Evolutionary conservation across 2,888 invertebrate genomes (phyloP), one percentile per base, ranked within the genome.

Genomic region (Phaonia tiefii): DNA sequence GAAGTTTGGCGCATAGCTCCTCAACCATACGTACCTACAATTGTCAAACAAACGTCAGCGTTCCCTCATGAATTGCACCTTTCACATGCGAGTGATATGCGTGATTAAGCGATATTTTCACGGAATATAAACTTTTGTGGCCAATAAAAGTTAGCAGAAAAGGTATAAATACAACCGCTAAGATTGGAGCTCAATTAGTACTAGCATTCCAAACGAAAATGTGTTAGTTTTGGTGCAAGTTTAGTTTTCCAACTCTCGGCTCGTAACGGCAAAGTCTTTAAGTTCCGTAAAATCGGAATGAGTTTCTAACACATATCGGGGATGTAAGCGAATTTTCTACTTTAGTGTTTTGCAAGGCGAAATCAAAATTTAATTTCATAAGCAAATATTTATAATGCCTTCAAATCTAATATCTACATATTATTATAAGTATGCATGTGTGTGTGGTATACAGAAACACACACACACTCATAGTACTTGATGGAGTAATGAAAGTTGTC

Each of bases 111-210:
- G 22, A 15, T n/a, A 56, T 72, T 46, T 10, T 56, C 11, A n/a
- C 15, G 1, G n/a, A 0, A 0, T 25, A 26, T 22, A 60, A 63
- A 54, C 25, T 60, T 49, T 67, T 77, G 77, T 72, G 65, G 77
- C 72, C 71, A 72, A 66, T 49, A 77, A 77, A 77, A 58, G 49
- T 72, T 72, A 17, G 39, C 4, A 66, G 25, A 63, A 72, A 49
- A 8, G 22, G 25, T 69, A 75, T 69, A 69, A 75, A 75, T 51
- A 49, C 49, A 51, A 51, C 25, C 60, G 42, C 49, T 63, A 10
- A 37, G 22, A 63, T 63, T 63, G 42, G 63, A 22, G 42, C 42
- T 63, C 63, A 69, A 75, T 60, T 75, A 17, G 66, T 58, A 3
- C 49, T 54, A 73, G 66, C 44, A 66, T 58, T 74, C 44, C 26